Conservation (phyloP, 2,113 vertebrate species). For the Arvicanthis niloticus region DNA sequence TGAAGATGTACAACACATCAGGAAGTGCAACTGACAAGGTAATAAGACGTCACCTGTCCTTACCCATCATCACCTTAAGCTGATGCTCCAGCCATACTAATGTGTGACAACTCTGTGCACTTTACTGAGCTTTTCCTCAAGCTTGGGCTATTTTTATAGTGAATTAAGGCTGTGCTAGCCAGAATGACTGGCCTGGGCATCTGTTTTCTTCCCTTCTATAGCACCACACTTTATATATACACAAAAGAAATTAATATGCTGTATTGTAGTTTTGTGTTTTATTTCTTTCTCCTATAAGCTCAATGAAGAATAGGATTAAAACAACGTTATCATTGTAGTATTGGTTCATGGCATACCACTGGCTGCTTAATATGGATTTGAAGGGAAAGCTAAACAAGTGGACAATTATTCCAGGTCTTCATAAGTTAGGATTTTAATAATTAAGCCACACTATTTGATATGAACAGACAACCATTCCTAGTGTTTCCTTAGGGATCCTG, state of each 20-base stretch:
- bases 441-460: neutral
- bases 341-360: neutral
- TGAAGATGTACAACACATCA: neutral
- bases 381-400: neutral
- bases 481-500: neutral
- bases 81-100: fast-evolving
- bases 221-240: neutral
- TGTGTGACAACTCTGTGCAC: neutral
- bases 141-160: neutral
- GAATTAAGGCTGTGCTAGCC: neutral
- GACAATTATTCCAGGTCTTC: neutral
- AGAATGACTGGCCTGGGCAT: neutral
- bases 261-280: neutral
- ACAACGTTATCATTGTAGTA: neutral
- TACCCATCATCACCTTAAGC: no score
- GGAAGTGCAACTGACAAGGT: neutral
- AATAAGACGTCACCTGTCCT: neutral
- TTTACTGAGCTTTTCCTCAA: fast-evolving
- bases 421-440: neutral
- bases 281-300: neutral
- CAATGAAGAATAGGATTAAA: neutral
- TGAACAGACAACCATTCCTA: neutral
- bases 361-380: neutral
- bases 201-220: neutral
- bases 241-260: neutral